Conservation (phyloP, 2,113 vertebrate species). For the Dasyprocta punctata region DNA sequence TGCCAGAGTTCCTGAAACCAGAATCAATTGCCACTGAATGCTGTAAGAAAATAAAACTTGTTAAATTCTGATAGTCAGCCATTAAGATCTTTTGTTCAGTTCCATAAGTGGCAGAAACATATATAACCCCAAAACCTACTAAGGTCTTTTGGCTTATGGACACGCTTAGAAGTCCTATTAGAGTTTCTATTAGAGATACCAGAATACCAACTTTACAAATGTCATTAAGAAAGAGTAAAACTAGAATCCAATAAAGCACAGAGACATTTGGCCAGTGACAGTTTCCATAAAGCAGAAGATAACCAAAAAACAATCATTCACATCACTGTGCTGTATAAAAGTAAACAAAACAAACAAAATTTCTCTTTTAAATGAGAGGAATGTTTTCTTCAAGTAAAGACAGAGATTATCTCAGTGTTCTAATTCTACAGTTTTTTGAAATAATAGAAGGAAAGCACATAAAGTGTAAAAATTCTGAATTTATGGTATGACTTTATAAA, state of each 20-base stretch:
- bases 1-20: slow-evolving; percentile 97
- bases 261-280: background rate
- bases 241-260: background rate
- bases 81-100: background rate
- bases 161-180: background rate
- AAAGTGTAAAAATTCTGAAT: background rate
- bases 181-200: background rate
- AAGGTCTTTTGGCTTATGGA: background rate
- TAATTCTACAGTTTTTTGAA: background rate
- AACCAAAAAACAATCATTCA: background rate
- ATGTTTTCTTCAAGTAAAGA: background rate
- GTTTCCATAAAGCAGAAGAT: background rate
- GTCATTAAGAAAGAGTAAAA: background rate
- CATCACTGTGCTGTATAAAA: background rate
- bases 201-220: background rate
- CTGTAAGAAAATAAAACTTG: slow-evolving; percentile 83
- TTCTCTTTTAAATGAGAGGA: background rate
- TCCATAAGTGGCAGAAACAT: background rate
- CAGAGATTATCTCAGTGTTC: background rate
- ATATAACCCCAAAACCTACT: background rate
- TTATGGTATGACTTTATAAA: background rate
- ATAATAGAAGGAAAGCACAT: background rate
- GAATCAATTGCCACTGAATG: slow-evolving; percentile 91
- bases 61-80: background rate
- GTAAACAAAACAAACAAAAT: background rate